A percentile compares a stretch with the other conserved stretches of the same genome.
Conservation (phyloP, 2,797 vertebrate species). For the Ciconia nigra region DNA sequence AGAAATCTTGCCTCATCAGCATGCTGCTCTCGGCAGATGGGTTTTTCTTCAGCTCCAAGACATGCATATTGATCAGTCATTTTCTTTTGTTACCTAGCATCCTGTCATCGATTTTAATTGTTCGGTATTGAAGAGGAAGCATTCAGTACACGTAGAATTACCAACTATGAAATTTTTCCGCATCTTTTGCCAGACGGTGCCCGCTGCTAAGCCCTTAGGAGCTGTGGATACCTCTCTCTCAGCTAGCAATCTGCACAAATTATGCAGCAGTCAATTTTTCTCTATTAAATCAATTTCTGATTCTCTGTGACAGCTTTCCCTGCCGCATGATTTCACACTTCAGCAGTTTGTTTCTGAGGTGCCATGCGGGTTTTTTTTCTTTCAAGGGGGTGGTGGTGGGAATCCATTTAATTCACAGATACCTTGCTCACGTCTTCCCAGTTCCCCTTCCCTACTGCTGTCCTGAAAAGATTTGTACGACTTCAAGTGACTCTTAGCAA, state of each 20-base stretch:
- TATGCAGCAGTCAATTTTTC: background rate
- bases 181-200: background rate
- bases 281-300: constrained; percentile 1
- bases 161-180: background rate
- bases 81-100: constrained; percentile 40
- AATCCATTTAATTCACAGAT: background rate
- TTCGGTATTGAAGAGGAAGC: background rate
- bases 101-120: constrained; percentile 46
- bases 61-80: constrained; percentile 54
- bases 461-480: background rate
- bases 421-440: background rate
- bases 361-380: background rate
- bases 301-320: constrained; percentile 8
- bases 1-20: constrained; percentile 31
- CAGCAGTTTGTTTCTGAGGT: background rate
- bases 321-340: background rate
- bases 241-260: background rate
- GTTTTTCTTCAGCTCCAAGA: constrained; percentile 28
- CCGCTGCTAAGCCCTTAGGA: background rate
- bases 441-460: background rate
- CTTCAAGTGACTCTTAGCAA: background rate
- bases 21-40: background rate
- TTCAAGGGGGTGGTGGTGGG: background rate
- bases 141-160: background rate
- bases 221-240: background rate